These are phyloP conservation scores for Mastomys coucha DNA, from an alignment of 2,113 vertebrate genomes.

Conservation along the genomic window DNA sequence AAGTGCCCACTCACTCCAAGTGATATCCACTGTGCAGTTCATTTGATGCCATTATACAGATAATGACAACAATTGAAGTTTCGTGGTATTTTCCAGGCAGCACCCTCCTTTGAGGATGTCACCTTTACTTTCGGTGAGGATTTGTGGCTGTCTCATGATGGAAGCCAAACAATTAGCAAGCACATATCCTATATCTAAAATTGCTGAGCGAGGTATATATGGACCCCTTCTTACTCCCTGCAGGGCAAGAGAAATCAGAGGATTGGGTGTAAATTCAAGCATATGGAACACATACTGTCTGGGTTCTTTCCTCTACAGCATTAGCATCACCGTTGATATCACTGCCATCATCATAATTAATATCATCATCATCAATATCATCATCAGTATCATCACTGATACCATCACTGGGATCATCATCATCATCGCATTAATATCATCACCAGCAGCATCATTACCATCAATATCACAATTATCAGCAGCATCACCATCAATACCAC, in stretches of 20 bases:
- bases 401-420: not conserved
- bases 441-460: not conserved
- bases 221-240: not conserved
- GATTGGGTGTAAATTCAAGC: not conserved
- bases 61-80: not conserved
- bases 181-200: not conserved
- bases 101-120: not conserved
- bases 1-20: not conserved
- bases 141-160: not conserved
- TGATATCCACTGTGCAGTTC: fast-evolving
- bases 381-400: not conserved
- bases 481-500: not conserved
- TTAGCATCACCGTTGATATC: fast-evolving
- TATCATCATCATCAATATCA: not conserved
- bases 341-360: not conserved
- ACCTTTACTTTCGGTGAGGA: not conserved
- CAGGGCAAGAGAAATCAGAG: not conserved
- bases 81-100: not conserved
- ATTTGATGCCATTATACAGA: fast-evolving
- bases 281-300: not conserved
- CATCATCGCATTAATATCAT: not conserved
- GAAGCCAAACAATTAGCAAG: not conserved
- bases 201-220: not conserved
- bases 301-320: not conserved
- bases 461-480: not conserved